Conservation (phyloP, 1,140 invertebrate species). For the Bacillus rossius region DNA sequence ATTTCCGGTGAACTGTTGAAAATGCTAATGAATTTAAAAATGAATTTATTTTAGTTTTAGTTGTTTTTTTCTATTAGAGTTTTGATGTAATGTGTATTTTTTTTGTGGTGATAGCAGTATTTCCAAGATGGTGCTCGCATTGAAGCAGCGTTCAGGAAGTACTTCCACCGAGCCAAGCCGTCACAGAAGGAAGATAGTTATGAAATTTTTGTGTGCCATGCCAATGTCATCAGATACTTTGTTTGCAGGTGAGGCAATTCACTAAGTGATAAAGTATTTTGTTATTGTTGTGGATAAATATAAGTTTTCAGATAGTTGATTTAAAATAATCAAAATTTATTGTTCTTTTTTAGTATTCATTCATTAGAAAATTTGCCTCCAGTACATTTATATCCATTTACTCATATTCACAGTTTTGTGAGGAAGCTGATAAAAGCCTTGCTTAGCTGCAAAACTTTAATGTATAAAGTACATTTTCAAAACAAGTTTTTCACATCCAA, state of each 20-base stretch:
- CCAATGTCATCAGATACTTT: slow-evolving; percentile 97
- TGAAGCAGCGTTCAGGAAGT: slow-evolving; percentile 92
- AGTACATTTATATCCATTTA: background rate
- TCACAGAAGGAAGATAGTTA: slow-evolving; percentile 79
- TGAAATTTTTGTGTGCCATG: slow-evolving; percentile 94
- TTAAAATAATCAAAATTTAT: too few relatives aligned
- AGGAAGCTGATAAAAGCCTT: too few relatives aligned
- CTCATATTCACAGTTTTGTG: too few relatives aligned
- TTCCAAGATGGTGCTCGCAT: slow-evolving; percentile 93
- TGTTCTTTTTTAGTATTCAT: background rate
- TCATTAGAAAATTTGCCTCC: background rate
- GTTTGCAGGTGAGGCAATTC: slow-evolving; percentile 80
- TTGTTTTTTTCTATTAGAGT: too few relatives aligned
- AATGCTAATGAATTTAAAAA: too few relatives aligned
- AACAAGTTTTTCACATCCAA: too few relatives aligned
- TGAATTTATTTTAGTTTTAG: too few relatives aligned
- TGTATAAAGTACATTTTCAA: too few relatives aligned
- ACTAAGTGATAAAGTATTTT: slow-evolving; percentile 21
- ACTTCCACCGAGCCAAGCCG: slow-evolving; percentile 84
- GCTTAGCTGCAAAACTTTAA: too few relatives aligned
- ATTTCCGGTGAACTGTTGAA: too few relatives aligned
- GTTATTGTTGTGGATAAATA: slow-evolving; percentile 3
- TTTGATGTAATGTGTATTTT: too few relatives aligned
- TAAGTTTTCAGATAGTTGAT: background rate
- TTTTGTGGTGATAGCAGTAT: slow-evolving; percentile 66